These are phyloP conservation scores for Tupaia chinensis DNA, from an alignment of 2,113 vertebrate genomes.

Conservation along the genomic window DNA sequence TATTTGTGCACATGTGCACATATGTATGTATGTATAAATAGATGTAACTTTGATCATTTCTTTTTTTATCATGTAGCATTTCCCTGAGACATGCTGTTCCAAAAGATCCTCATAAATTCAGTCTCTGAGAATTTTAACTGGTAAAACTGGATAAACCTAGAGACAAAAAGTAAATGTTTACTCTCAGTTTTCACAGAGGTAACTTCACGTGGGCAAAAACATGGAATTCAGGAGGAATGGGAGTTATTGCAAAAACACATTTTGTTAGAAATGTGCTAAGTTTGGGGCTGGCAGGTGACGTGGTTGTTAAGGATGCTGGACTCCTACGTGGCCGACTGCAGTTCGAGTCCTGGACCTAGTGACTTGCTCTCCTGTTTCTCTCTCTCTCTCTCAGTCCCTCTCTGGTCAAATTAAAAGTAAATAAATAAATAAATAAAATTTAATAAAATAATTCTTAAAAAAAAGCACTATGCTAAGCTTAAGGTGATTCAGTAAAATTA, in stretches of 20 bases:
- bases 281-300: not conserved
- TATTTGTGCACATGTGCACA: not conserved
- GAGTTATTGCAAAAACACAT: not conserved
- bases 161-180: constrained; percentile 4
- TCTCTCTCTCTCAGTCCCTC: too few species aligned
- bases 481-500: constrained; percentile 33
- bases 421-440: too few species aligned
- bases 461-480: constrained; percentile 8
- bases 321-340: too few species aligned
- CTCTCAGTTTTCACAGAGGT: constrained; percentile 1
- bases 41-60: not conserved
- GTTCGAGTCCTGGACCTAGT: too few species aligned
- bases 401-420: too few species aligned
- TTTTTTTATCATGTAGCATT: constrained; percentile 8
- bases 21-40: not conserved
- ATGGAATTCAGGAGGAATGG: not conserved
- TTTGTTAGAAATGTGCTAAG: constrained; percentile 37
- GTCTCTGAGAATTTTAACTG: not conserved
- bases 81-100: not conserved
- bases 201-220: not conserved
- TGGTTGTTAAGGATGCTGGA: too few species aligned
- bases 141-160: not conserved
- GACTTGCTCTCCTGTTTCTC: too few species aligned
- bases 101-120: not conserved
- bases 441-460: too few species aligned